These are phyloP conservation scores for Osmerus eperlanus DNA, from an alignment of 2,113 vertebrate species.

Conservation along the genomic window DNA sequence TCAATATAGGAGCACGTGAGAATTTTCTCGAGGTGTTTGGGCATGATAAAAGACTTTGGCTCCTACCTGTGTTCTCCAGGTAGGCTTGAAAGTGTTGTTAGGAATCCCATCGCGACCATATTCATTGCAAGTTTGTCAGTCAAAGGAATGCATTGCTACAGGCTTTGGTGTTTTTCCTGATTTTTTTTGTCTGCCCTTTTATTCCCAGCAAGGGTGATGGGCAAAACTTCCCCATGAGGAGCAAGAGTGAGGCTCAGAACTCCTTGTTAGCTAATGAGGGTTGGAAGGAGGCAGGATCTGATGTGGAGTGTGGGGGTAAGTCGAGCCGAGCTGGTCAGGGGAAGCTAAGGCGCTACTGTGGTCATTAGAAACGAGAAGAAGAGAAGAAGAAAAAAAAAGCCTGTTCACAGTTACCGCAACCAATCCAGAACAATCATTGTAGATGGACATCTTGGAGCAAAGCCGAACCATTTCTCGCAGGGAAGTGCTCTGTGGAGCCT, in stretches of 20 bases:
- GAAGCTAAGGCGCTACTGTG: conserved; percentile 1
- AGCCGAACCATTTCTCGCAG: neutral
- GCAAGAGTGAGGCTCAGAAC: conserved; percentile 80
- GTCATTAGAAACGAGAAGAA: conserved; percentile 2
- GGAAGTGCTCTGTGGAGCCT: neutral
- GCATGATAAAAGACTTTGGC: neutral
- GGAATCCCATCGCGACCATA: no score
- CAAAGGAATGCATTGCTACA: no score
- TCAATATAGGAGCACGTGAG: conserved; percentile 70
- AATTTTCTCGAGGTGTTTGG: conserved; percentile 4
- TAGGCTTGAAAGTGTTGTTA: neutral
- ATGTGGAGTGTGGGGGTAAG: conserved; percentile 84
- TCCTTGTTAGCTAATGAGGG: conserved; percentile 86
- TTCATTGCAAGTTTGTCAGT: no score
- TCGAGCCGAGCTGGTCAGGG: conserved; percentile 8
- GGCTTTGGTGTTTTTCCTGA: no score
- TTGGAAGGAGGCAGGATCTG: conserved; percentile 78
- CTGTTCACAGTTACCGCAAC: neutral
- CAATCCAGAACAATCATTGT: conserved; percentile 5
- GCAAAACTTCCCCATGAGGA: conserved; percentile 87
- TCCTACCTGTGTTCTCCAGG: neutral
- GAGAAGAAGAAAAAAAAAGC: neutral
- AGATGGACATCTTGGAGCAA: conserved; percentile 1
- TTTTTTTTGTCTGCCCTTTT: neutral
- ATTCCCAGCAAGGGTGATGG: conserved; percentile 85